Evolutionary conservation across 2,113 vertebrate species (phyloP).

Genomic region (Syngnathoides biaculeatus): DNA sequence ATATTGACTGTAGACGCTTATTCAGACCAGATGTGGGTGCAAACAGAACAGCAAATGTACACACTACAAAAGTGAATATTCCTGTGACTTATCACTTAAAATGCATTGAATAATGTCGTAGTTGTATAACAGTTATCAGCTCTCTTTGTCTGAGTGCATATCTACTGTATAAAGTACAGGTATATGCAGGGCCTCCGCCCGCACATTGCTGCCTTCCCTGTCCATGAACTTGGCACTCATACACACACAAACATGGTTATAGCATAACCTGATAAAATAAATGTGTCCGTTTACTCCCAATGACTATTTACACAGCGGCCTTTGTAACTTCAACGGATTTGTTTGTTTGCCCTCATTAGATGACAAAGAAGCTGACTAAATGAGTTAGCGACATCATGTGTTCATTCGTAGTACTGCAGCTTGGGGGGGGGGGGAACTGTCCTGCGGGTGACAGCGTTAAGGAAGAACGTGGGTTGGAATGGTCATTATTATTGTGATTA

Average conservation of each 20-base stretch:
- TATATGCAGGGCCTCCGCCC: neutral
- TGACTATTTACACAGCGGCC: constrained; percentile 59
- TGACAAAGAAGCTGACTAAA: constrained; percentile 14
- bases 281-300: constrained; percentile 47
- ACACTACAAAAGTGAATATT: neutral
- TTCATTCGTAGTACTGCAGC: neutral
- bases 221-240: neutral
- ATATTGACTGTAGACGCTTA: neutral
- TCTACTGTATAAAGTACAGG: neutral
- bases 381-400: constrained; percentile 57
- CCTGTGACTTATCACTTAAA: neutral
- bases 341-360: constrained; percentile 40
- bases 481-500: too few relatives aligned
- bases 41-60: constrained; percentile 5
- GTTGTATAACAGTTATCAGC: constrained; percentile 19
- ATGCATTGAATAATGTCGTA: neutral
- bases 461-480: too few relatives aligned
- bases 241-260: constrained; percentile 30
- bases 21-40: constrained; percentile 17
- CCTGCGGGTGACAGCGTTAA: too few relatives aligned
- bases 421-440: neutral
- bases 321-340: constrained; percentile 45
- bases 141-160: neutral
- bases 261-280: constrained; percentile 37
- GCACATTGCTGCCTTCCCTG: neutral